Base-by-base conservation (phyloP, 2,888 invertebrate species). In the Furcula furcula region DNA sequence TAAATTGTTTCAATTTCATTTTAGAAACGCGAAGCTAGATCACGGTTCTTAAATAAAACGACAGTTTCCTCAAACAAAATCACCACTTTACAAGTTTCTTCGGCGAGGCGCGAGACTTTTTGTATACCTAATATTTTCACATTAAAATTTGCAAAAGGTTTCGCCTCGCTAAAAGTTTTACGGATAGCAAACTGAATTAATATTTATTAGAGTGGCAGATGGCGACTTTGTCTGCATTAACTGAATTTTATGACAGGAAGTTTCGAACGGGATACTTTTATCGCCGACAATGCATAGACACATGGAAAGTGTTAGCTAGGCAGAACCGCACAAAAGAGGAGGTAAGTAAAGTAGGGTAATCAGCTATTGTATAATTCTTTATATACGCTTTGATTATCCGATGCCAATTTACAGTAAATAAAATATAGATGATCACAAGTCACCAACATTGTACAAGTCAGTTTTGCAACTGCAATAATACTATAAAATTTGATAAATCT, bases 191-290 rank as follows among this genome's bases (percentile, higher is more conserved):
- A 46, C 37, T 36, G 33, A 34, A 37, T 34, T 46, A 41, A 41
- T 41, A 31, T 28, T 37, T 35, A 37, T 37, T 41, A 34, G 34
- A 46, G 41, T 28, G 37, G 40, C 41, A 27, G 15, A 23, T 7
- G 22, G 23, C 29, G 27, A 31, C 28, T 28, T 28, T n/a, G 16
- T 3, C 16, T 3, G 28, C 14, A 4, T 7, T 3, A 18, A 28
- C 11, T 3, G 4, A 28, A 18, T 28, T 28, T 28, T 18, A 18
- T 28, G 9, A 27, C 10, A 15, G 3, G 15, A 27, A 15, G 9
- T 14, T 15, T 27, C 6, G 10, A 27, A 27, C 4, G 3, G 27
- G 27, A 9, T 27, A 15, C 10, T 27, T 14, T 25, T 21, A 4
- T 7, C 23, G 10, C 23, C 12, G 11, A 6, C 23, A 12, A 12